Evolutionary conservation across 64 coral and sea anemone genomes (phyloP), one percentile per base, ranked within the genome.

Genomic region (Acropora yongei): DNA sequence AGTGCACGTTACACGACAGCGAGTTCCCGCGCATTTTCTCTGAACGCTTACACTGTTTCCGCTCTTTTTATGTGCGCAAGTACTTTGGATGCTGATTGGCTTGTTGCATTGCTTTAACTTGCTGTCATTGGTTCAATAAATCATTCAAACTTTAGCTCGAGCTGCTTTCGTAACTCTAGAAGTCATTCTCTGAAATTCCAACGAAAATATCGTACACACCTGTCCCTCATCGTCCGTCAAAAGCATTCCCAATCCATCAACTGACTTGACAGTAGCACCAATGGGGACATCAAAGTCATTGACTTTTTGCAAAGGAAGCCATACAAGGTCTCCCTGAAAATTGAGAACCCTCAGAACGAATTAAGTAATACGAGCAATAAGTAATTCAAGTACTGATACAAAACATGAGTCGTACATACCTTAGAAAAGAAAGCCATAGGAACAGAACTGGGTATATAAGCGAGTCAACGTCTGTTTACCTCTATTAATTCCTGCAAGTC

Each of bases 291-390:
- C 61, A 80, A 87, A 87, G 47, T 57, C 90, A 41, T 67, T 14
- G 1, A 44, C 47, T 13, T 57, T 58, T 19, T 46, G 75, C 10
- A 69, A 48, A 16, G 47, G 20, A 12, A 87, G 72, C 91, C 91
- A 93, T 19, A 93, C 91, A 9, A 87, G 60, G 50, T 93, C 91
- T 17, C 91, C 91, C 74, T 78, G 75, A 78, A 78, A 78, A 55
- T 78, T 46, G 44, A 48, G n/a, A 55, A 55, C 75, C 68, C 8
- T 18, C 16, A 63, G 13, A 63, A 63, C 16, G 60, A 63, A 13
- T 63, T 12, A 63, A 63, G 51, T 55, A 55, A 10, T 10, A 10
- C 5, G 10, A 55, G 51, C 5, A 55, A 55, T 5, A 63, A 63
- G 11, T 63, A 63, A 11, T 14, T 5, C 0, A 5, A 55, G 4